Evolutionary conservation across 2,888 invertebrate genomes (phyloP), one percentile per base, ranked within the genome.

Genomic region (Geotrupes spiniger): DNA sequence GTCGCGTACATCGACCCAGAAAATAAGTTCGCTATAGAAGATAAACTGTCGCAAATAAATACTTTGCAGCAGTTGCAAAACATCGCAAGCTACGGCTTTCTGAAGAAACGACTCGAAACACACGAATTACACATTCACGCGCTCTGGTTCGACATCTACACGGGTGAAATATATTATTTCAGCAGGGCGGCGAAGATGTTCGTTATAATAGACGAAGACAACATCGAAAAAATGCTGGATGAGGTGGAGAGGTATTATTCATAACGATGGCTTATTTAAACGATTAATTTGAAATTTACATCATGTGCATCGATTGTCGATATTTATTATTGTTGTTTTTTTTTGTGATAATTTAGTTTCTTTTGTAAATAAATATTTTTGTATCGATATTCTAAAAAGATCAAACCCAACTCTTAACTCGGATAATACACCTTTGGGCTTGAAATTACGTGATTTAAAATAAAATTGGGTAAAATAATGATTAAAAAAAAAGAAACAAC

Each of bases 71-170:
- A 96, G 72, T 74, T 95, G 54, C 91, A 94, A 70, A 94, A 96
- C 70, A 83, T 96, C 37, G 90, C 93, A 2, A 93, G 92, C 9
- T 94, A 96, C 68, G 90, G 92, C 29, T 93, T 95, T 75, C 74
- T 96, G 27, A 89, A 89, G 64, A 83, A 84, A 53, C 82, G 91
- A 1, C 75, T 96, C 10, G 85, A 89, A 68, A 81, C 80, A 33
- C 87, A 91, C 61, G 84, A 92, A 67, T 77, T 94, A 31, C 90
- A 91, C 63, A 87, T 96, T 56, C 94, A 93, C 65, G 97, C 96
- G 0, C 76, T 98, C 28, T 98, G 97, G 97, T 96, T 97, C 70
- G 97, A 97, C 70, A 92, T 98, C 69, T 95, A 95, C 69, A 92
- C 93, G 0, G 97, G 95, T 0, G 93, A 96, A 71, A 90, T 97